Evolutionary conservation across 2,113 vertebrate species (phyloP).

Genomic region (Malurus melanocephalus): DNA sequence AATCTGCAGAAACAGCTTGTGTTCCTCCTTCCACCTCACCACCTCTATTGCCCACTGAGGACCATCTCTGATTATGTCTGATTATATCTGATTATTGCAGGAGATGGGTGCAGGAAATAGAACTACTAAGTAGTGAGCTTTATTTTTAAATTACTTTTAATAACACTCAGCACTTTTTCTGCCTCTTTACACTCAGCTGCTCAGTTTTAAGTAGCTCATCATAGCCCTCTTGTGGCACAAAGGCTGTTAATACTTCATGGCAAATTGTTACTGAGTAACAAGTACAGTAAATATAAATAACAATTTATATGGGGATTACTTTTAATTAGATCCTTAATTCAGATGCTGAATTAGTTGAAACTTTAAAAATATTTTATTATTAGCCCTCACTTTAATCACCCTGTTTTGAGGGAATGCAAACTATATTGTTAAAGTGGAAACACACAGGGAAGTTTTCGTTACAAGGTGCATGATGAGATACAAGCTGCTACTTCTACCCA

Average conservation of each 20-base stretch:
- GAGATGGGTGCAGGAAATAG: background rate
- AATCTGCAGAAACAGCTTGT: background rate
- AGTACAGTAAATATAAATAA: background rate
- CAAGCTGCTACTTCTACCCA: background rate
- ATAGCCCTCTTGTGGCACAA: constrained; percentile 34
- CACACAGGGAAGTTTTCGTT: background rate
- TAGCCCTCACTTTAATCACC: background rate
- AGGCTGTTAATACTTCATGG: background rate
- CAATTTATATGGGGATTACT: background rate
- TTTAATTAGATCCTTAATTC: background rate
- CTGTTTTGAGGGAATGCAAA: background rate
- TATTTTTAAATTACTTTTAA: background rate
- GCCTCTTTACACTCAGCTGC: background rate
- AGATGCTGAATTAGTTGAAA: background rate
- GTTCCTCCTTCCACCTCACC: background rate
- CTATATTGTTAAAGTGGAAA: background rate
- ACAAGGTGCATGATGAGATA: background rate
- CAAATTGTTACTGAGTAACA: background rate
- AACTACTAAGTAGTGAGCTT: background rate
- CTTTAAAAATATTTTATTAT: background rate
- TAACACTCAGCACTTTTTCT: background rate
- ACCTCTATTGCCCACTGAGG: background rate
- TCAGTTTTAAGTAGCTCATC: background rate
- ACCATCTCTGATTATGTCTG: background rate
- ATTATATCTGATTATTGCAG: background rate